Evolutionary conservation across 2,797 vertebrate species (phyloP), one percentile per base, ranked within the genome.

Genomic region (Loriculus beryllinus): DNA sequence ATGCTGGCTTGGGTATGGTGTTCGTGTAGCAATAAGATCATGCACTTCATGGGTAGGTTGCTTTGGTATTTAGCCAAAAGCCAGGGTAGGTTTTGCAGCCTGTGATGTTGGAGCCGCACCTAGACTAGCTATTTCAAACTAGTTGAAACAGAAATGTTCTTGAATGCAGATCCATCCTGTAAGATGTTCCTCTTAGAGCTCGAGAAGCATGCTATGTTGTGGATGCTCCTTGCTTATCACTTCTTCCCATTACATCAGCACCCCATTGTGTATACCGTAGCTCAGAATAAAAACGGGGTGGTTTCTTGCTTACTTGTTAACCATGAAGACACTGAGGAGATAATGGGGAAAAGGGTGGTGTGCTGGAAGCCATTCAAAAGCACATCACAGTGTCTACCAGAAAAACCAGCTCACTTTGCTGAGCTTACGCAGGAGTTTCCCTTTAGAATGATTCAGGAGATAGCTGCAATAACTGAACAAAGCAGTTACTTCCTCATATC

Each of bases 391-490:
- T 37, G 10, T 52, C 64, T 74, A 15, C 15, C 63, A 80, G 60
- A 15, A 57, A 75, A 70, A 68, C 28, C 54, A 26, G 45, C 16
- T 6, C 4, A 25, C 39, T 89, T 78, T 60, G 31, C 35, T 90
- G 54, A 69, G 39, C 56, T 79, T 92, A 40, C 35, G 74, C 54
- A 80, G 51, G 69, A 82, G 43, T 77, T 77, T 68, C 39, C 23
- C 94, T 81, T 93, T 67, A 74, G 29, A 62, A 87, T 90, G 78
- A 94, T 90, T 95, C 81, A 89, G 71, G 62, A 92, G 45, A 57
- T 33, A 64, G 39, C 60, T 87, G 78, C 62, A 68, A 4, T 67
- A 90, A 92, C 82, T 25, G 76, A 95, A 94, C n/a, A 89, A 84
- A 91, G 70, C 37, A 72, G 48, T 54, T 47, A 14, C 64, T 95